Evolutionary conservation across 2,113 vertebrate species (phyloP).

Genomic region (Cynoglossus semilaevis): DNA sequence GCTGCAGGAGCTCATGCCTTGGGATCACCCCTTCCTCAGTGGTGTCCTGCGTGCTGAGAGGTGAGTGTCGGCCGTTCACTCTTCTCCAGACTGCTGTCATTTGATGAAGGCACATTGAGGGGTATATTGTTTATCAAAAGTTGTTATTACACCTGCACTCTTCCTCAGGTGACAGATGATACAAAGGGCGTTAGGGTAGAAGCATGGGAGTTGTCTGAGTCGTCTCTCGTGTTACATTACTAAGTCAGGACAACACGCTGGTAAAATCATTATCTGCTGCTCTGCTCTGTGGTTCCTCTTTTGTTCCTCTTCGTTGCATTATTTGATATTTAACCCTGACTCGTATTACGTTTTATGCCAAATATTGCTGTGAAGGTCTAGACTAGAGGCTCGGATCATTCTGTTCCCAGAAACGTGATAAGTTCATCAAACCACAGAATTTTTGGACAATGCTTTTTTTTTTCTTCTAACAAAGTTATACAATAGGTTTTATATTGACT

Average conservation of each 20-base stretch:
- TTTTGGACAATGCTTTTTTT: no score
- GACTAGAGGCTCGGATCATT: no score
- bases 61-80: constrained; percentile 66
- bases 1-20: constrained; percentile 89
- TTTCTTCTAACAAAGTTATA: no score
- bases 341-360: not conserved
- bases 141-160: constrained; percentile 14
- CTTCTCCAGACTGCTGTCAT: constrained; percentile 3
- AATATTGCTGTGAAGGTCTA: not conserved
- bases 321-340: not conserved
- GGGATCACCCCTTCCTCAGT: constrained; percentile 95
- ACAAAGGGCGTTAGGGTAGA: constrained; percentile 52
- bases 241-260: constrained; percentile 5
- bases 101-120: constrained; percentile 29
- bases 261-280: not conserved
- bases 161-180: constrained; percentile 27
- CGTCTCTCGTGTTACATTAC: constrained; percentile 4
- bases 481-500: no score
- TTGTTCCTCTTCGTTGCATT: not conserved
- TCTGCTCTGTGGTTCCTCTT: not conserved
- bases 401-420: no score
- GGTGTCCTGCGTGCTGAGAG: constrained; percentile 91
- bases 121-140: constrained; percentile 18
- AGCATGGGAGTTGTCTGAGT: constrained; percentile 32
- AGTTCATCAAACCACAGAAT: no score